These are phyloP conservation scores for Apamea epomidion DNA, from an alignment of 2,888 invertebrate species.

Conservation along the genomic window DNA sequence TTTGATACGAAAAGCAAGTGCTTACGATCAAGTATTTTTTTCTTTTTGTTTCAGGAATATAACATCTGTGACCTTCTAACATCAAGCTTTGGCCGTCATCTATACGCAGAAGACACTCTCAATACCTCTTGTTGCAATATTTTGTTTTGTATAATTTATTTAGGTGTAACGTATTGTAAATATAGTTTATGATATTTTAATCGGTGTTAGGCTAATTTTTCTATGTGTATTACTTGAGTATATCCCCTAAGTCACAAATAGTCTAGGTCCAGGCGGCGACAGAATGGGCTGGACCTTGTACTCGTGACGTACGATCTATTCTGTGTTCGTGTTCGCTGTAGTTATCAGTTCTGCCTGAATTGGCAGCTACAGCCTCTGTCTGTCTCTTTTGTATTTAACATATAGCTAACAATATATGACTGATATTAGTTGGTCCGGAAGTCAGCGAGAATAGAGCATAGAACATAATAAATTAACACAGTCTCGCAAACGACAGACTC, in stretches of 20 bases:
- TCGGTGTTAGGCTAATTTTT: slow-evolving; percentile 26
- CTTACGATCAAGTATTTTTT: background rate
- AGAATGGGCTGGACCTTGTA: background rate
- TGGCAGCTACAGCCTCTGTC: slow-evolving; percentile 9
- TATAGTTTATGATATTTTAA: slow-evolving; percentile 36
- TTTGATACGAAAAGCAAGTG: background rate
- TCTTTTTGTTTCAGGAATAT: slow-evolving; percentile 29
- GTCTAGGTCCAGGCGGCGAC: background rate
- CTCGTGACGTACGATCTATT: slow-evolving; percentile 31
- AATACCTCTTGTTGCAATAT: slow-evolving; percentile 59
- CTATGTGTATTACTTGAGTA: slow-evolving; percentile 20
- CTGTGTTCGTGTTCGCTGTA: slow-evolving; percentile 6
- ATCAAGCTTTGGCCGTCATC: slow-evolving; percentile 13
- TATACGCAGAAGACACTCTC: slow-evolving; percentile 39
- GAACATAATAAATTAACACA: background rate
- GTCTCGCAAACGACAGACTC: background rate
- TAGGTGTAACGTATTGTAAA: slow-evolving; percentile 44
- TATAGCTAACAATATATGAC: background rate
- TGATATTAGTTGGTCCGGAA: background rate
- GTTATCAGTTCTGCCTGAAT: background rate
- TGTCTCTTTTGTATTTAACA: slow-evolving; percentile 22
- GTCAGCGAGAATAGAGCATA: background rate
- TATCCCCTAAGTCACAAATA: slow-evolving; percentile 30
- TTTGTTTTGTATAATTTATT: slow-evolving; percentile 53
- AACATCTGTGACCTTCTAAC: slow-evolving; percentile 16